These are phyloP conservation scores for Tapirus indicus DNA, from an alignment of 2,797 vertebrate genomes.

Conservation along the genomic window DNA sequence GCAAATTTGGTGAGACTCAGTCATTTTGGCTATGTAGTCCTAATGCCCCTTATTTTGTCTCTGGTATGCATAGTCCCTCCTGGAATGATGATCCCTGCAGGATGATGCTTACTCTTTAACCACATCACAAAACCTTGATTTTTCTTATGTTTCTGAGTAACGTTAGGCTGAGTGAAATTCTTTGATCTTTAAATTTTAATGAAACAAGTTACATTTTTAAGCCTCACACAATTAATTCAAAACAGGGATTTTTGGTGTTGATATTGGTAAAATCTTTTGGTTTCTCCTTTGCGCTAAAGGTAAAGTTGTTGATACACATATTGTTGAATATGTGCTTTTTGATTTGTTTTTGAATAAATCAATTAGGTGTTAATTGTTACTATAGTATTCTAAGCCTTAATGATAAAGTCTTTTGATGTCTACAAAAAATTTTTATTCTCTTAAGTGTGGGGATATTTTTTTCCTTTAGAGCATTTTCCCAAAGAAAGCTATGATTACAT, in stretches of 20 bases:
- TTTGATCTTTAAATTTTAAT: conserved; percentile 45
- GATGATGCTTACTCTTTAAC: not conserved
- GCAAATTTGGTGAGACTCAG: not conserved
- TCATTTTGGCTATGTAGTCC: conserved; percentile 28
- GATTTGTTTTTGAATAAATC: conserved; percentile 41
- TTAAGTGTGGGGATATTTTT: not conserved
- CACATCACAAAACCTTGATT: not conserved
- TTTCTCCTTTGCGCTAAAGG: not conserved
- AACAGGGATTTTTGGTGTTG: not conserved
- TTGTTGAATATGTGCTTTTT: conserved; percentile 21
- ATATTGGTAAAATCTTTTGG: conserved; percentile 2
- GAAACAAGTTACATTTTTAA: conserved; percentile 38
- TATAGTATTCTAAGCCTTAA: conserved; percentile 1
- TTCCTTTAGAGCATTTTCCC: conserved; percentile 21
- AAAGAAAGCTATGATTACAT: conserved; percentile 24
- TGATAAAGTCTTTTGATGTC: conserved; percentile 30
- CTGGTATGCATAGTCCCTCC: not conserved
- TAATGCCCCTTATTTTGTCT: not conserved
- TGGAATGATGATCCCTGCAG: not conserved
- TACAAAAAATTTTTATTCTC: not conserved
- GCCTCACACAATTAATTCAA: not conserved
- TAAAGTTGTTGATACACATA: not conserved
- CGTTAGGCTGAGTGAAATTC: not conserved
- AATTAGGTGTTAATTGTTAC: not conserved
- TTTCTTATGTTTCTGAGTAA: conserved; percentile 31